These are phyloP conservation scores for Omphaloscelis lunosa DNA, from an alignment of 2,888 invertebrate species.

Conservation along the genomic window DNA sequence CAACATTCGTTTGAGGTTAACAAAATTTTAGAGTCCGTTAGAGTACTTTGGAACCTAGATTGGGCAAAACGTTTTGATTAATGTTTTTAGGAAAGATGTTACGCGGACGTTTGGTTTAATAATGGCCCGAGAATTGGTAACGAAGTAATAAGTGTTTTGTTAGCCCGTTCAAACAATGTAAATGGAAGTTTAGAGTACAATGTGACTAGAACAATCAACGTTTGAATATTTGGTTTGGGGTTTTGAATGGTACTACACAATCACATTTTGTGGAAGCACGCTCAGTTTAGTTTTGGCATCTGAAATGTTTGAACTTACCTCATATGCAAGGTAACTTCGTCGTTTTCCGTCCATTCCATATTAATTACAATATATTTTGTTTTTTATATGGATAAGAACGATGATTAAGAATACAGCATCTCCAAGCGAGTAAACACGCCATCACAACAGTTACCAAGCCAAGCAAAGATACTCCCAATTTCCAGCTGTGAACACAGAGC, in stretches of 20 bases:
- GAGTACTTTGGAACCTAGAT: conserved; percentile 66
- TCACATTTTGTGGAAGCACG: conserved; percentile 20
- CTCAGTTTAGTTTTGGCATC: conserved; percentile 10
- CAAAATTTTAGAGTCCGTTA: conserved; percentile 66
- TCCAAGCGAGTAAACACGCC: neutral
- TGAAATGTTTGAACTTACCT: conserved; percentile 17
- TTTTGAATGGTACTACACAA: conserved; percentile 38
- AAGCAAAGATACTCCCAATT: conserved; percentile 6
- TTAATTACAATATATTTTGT: too few relatives aligned
- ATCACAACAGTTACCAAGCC: conserved; percentile 5
- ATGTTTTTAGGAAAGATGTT: conserved; percentile 53
- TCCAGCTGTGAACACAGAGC: conserved; percentile 3
- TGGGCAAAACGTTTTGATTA: conserved; percentile 47
- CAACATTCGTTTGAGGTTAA: conserved; percentile 55
- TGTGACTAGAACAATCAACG: conserved; percentile 50
- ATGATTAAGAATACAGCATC: neutral
- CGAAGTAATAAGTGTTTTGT: conserved; percentile 61
- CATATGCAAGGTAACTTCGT: neutral
- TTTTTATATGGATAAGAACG: too few relatives aligned
- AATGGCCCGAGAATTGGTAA: conserved; percentile 51
- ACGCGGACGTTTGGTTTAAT: conserved; percentile 41
- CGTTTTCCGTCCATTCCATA: neutral
- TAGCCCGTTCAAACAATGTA: conserved; percentile 53
- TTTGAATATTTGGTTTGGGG: conserved; percentile 46
- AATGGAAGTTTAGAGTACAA: conserved; percentile 52